Evolutionary conservation across 2,797 vertebrate genomes (phyloP), one percentile per base, ranked within the genome.

Genomic region (Cygnus olor): DNA sequence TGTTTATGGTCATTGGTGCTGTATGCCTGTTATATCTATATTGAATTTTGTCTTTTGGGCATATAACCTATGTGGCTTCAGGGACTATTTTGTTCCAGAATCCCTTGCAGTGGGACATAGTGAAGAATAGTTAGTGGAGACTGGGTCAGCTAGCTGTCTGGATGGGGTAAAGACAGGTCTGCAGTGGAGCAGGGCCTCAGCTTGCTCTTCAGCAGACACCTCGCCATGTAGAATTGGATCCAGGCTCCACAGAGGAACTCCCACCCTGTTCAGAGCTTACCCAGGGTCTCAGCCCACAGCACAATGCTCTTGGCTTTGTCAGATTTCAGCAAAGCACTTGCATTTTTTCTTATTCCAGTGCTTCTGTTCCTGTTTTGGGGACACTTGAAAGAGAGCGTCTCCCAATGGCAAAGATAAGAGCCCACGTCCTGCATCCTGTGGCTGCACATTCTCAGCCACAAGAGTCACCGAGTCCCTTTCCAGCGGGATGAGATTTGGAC

Each of bases 401-500:
- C 56, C 74, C 84, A 49, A 25, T 68, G 89, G 91, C 44, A 61
- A 58, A 82, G 81, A 88, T 78, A 42, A 94, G 85, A 90, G 45
- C 22, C 77, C 53, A 84, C 54, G 7, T 70, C 66, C 76, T 34
- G 76, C 80, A 53, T 97, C 90, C 85, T 32, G 10, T 81, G 80
- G 70, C 70, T 34, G 32, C 14, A 63, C 80, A 42, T 96, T 92
- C 89, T 76, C 93, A 94, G 89, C 91, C 89, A 77, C 86, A 61
- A 38, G 47, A 54, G 77, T 85, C 92, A 40, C 68, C 65, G 80
- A 96, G 95, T 93, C 90, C 63, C 90, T 86, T 96, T 92, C 95
- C 85, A 66, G 90, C 90, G 91, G 83, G 93, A 96, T 76, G 63
- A 25, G 12, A 42, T 90, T 89, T 36, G 77, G 91, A 80, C 73